Evolutionary conservation across 1,140 invertebrate species (phyloP), one percentile per base, ranked within the genome.

Genomic region (Oncopodura yosiiana): DNA sequence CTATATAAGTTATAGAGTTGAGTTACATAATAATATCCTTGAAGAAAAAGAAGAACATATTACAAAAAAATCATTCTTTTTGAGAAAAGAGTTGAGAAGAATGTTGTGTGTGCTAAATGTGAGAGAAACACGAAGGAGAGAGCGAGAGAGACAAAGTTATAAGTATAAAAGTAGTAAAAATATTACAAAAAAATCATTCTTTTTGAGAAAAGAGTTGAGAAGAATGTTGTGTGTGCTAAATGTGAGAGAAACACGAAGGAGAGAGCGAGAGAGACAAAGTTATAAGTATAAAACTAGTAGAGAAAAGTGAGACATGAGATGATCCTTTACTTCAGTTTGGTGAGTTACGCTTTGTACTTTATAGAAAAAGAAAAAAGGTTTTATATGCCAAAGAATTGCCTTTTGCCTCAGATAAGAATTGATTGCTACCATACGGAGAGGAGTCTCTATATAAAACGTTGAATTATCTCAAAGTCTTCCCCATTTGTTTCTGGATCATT

Each of bases 401-500:
- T 49, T n/a, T n/a, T n/a, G n/a, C n/a, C n/a, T 5, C 21, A 45
- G 51, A 53, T 53, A 53, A 53, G 51, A 53, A 53, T 53, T 53
- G 51, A 53, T 53, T 49, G 46, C 46, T 49, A 49, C 46, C 46
- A 49, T 49, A 49, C 46, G 46, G 46, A n/a, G n/a, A n/a, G n/a
- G n/a, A 49, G 36, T 49, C 46, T 49, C 51, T 53, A 53, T 45
- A n/a, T 53, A 53, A 53, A 53, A 53, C 43, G 51, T 53, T 53
- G 43, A 53, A 53, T 53, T 46, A 53, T 53, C 43, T 53, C 36
- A 34, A 32, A 53, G 51, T 43, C 42, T 46, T 53, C 38, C 51
- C 51, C 51, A 53, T 53, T 53, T 53, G 51, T 53, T 53, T 53
- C 51, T 45, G 36, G 41, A 43, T 53, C 51, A 53, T 53, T 53